phyloP scores from a whole-genome alignment of 2,888 invertebrate species.

The Drosophila setosimentum region DNA sequence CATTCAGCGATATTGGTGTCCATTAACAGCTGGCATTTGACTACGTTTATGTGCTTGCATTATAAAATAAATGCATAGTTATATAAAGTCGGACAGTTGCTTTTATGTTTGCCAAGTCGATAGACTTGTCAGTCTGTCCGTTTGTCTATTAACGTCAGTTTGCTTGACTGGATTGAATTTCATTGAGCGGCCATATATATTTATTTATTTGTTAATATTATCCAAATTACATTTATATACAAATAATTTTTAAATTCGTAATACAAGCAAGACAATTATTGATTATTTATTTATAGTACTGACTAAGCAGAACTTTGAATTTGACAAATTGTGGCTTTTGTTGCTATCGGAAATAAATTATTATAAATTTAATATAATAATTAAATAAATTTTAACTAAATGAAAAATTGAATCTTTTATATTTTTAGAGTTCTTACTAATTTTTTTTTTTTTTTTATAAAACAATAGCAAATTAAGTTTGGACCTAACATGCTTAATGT shows the following conservation, averaged over 20 bases:
- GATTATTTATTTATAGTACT: neutral
- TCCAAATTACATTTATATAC: neutral
- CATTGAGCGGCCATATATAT: neutral
- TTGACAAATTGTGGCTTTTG: neutral
- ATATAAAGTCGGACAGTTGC: neutral
- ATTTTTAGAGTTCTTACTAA: neutral
- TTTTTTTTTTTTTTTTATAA: neutral
- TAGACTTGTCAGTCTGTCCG: neutral
- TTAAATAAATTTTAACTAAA: neutral
- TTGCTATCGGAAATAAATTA: neutral
- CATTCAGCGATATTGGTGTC: neutral
- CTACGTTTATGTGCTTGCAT: neutral
- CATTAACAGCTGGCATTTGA: neutral
- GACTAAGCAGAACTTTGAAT: neutral
- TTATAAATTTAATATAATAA: neutral
- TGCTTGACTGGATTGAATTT: neutral
- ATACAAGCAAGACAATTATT: neutral
- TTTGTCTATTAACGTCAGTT: neutral
- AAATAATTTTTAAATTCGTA: neutral
- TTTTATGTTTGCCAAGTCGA: neutral
- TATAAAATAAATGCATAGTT: neutral
- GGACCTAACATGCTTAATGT: neutral
- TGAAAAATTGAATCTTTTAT: neutral
- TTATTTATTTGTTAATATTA: neutral
- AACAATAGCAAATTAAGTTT: neutral